These are phyloP conservation scores for Pyxicephalus adspersus DNA, from an alignment of 2,113 vertebrate species.

Conservation along the genomic window DNA sequence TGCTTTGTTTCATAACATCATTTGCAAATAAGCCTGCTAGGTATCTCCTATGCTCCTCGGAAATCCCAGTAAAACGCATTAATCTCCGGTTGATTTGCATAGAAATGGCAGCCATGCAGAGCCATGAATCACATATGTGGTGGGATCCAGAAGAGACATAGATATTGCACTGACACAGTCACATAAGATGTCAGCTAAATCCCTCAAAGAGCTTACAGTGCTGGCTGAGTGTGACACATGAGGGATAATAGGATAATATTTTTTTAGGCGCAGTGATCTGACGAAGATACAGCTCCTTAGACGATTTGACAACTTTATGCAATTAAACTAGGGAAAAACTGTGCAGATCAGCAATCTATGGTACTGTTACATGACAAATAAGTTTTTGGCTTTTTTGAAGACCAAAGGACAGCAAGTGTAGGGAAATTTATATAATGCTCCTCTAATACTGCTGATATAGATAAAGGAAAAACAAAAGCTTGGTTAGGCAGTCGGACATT, in stretches of 20 bases:
- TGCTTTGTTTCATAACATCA: constrained; percentile 31
- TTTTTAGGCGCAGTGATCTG: constrained; percentile 29
- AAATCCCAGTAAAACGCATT: constrained; percentile 46
- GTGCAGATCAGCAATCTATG: background rate
- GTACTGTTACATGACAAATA: too few species aligned
- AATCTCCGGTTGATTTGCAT: constrained; percentile 51
- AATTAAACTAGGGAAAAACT: background rate
- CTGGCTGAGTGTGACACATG: constrained; percentile 36
- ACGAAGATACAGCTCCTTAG: constrained; percentile 16
- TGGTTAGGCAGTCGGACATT: too few species aligned
- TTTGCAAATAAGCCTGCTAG: constrained; percentile 18
- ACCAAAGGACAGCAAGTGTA: too few species aligned
- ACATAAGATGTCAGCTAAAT: constrained; percentile 51
- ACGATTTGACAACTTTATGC: constrained; percentile 19
- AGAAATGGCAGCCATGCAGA: constrained; percentile 47
- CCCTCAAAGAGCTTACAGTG: constrained; percentile 50
- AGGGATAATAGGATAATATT: constrained; percentile 48
- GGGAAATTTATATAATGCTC: too few species aligned
- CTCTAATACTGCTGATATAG: too few species aligned
- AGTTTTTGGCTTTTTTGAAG: too few species aligned
- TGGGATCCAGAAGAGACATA: constrained; percentile 43
- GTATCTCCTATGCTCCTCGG: constrained; percentile 21
- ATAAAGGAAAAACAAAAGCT: too few species aligned
- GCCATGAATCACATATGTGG: constrained; percentile 49
- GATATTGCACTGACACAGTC: constrained; percentile 48